Conservation (phyloP, 2,113 vertebrate genomes). For the Gopherus flavomarginatus region DNA sequence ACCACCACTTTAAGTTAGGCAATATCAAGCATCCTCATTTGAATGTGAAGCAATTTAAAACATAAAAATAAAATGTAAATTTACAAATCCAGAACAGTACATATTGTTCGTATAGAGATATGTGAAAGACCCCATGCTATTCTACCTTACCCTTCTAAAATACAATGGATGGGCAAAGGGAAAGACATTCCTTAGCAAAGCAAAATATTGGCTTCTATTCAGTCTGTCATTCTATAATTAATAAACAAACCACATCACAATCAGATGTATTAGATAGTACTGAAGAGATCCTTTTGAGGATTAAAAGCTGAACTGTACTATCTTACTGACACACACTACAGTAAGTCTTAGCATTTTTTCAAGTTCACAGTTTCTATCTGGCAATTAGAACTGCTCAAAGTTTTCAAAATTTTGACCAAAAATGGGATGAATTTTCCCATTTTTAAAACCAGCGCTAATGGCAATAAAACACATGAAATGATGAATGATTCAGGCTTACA, state of each 20-base stretch:
- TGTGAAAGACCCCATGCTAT: neutral
- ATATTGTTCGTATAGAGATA: neutral
- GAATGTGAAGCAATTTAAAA: neutral
- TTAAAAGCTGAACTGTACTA: neutral
- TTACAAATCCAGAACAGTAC: neutral
- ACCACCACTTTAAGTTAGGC: neutral
- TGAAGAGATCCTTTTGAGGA: neutral
- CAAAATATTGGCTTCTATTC: neutral
- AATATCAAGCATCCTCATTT: neutral
- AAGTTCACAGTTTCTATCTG: neutral
- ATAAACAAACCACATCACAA: neutral
- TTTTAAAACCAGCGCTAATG: no score
- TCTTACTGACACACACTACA: neutral
- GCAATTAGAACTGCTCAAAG: neutral
- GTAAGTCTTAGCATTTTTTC: neutral
- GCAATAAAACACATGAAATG: neutral
- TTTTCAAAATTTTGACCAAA: neutral
- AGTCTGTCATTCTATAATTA: conserved; percentile 20
- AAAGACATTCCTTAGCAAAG: conserved; percentile 2
- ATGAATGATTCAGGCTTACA: neutral
- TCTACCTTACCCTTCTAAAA: neutral
- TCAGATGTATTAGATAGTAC: conserved; percentile 17
- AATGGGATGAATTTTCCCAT: neutral
- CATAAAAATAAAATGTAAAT: neutral
- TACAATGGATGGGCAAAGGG: neutral